These are phyloP conservation scores for Podarcis cretensis DNA, from an alignment of 2,113 vertebrate species.

Conservation along the genomic window DNA sequence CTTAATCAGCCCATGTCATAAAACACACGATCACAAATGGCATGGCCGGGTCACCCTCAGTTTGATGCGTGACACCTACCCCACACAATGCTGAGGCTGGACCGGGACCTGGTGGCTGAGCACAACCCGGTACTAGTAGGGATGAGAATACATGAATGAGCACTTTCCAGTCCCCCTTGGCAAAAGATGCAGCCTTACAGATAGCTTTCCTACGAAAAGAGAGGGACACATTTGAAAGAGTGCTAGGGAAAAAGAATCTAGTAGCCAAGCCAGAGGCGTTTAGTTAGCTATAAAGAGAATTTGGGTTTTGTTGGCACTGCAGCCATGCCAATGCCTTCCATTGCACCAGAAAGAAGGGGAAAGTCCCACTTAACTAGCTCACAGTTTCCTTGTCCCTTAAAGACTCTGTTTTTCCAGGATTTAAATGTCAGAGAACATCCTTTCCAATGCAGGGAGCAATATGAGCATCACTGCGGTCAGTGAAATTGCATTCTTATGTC, in stretches of 20 bases:
- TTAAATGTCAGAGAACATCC: neutral
- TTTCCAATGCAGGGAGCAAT: neutral
- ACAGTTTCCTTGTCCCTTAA: constrained; percentile 12
- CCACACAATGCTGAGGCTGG: no score
- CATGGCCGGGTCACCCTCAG: no score
- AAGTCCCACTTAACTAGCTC: neutral
- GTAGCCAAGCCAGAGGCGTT: constrained; percentile 7
- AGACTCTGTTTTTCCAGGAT: neutral
- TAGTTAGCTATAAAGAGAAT: neutral
- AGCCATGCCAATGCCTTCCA: neutral
- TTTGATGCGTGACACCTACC: no score
- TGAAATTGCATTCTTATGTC: neutral
- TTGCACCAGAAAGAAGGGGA: neutral
- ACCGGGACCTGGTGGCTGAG: no score
- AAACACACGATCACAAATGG: no score
- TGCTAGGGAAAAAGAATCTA: neutral
- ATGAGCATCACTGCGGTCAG: constrained; percentile 1
- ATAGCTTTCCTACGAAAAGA: neutral
- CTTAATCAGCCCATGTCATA: no score
- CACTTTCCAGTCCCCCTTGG: neutral
- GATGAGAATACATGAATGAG: neutral
- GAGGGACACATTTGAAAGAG: neutral
- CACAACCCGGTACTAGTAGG: no score
- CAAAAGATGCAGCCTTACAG: neutral
- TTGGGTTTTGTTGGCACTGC: neutral